Base-by-base conservation (phyloP, 2,888 invertebrate species). In the Pammene fasciana region DNA sequence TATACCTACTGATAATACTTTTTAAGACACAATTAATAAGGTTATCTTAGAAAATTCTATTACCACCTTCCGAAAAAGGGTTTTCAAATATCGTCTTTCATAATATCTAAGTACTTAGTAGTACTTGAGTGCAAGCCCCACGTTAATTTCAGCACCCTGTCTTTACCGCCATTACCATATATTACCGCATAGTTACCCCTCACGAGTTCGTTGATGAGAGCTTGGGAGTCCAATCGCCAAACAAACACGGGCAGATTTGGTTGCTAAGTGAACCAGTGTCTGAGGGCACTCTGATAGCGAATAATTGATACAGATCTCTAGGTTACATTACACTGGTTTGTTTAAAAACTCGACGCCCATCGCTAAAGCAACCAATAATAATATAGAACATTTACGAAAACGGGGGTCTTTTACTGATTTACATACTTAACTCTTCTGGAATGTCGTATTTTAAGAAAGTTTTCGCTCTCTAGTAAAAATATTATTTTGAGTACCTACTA, bases 121-220 rank as follows among this genome's bases (percentile, higher is more conserved):
- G 13, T 59, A 45, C 45, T 26, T 36, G 52, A 26, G 16, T 54
- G 65, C 50, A 54, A 45, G 52, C 34, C 43, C 65, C 57, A 16
- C 50, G 56, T 65, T 65, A 70, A 70, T 70, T 65, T 48, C 48
- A 60, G 54, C 60, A 59, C 65, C 70, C 56, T 50, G 64, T 57
- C 60, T 60, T 60, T 70, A 60, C 65, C 65, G 50, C 26, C 41
- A 65, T 65, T 70, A 70, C 54, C 52, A 67, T 70, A 60, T 48
- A 70, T 65, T 54, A 70, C 65, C 65, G 64, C 70, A 65, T 65
- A 70, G 70, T 55, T 65, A 65, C 59, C 68, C 41, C 52, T 46
- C 36, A 59, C 64, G 57, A 70, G 65, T 54, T 52, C 41, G 65
- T 41, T 65, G 70, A 70, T 60, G 65, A 70, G 65, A 65, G 65